Conservation (phyloP, 2,888 invertebrate genomes). For the Parapristionchus giblindavisi region DNA sequence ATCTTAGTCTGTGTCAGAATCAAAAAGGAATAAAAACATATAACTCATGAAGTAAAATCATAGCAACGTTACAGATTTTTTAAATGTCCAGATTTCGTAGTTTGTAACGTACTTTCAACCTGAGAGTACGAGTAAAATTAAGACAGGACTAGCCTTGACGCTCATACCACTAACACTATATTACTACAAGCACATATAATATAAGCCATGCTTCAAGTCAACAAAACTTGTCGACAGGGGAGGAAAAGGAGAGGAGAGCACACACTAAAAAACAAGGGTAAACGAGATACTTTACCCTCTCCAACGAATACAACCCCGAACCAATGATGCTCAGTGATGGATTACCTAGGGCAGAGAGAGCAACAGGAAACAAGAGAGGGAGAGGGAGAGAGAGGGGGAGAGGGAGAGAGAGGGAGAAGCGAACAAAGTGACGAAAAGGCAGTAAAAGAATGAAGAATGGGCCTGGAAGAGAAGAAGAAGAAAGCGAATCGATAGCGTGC, state of each 20-base stretch:
- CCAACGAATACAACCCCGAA: not conserved
- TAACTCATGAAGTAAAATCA: too few species aligned
- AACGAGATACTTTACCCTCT: not conserved
- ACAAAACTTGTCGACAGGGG: not conserved
- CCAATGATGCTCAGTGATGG: not conserved
- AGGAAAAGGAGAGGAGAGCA: not conserved
- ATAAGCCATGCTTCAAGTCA: not conserved
- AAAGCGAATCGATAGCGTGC: too few species aligned
- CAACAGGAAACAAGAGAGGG: not conserved
- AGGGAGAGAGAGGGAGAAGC: slow-evolving; percentile 8
- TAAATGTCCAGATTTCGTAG: too few species aligned
- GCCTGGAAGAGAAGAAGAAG: not conserved
- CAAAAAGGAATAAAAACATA: too few species aligned
- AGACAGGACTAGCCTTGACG: too few species aligned
- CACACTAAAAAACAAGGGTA: not conserved
- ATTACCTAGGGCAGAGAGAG: not conserved
- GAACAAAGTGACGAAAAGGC: slow-evolving; percentile 24
- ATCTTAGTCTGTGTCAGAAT: too few species aligned
- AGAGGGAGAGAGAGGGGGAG: not conserved
- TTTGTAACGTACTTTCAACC: too few species aligned
- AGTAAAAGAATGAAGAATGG: slow-evolving; percentile 21
- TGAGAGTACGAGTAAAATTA: too few species aligned
- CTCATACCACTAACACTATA: too few species aligned
- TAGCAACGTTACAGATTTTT: too few species aligned
- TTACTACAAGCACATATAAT: too few species aligned